These are phyloP conservation scores for Ornithoptera alexandrae DNA, from an alignment of 2,888 invertebrate species.

Conservation along the genomic window DNA sequence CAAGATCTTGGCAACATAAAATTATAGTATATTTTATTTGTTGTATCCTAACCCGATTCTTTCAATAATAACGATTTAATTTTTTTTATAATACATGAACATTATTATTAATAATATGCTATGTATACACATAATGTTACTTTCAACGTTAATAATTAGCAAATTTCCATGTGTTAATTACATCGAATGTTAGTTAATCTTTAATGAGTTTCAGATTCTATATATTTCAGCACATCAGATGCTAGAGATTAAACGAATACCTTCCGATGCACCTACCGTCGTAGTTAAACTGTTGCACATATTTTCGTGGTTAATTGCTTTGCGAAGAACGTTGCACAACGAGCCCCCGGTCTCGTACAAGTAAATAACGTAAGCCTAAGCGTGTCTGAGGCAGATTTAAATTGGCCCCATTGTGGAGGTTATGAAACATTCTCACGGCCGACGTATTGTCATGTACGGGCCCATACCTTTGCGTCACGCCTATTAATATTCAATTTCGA, in stretches of 20 bases:
- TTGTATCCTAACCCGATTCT: too few species aligned
- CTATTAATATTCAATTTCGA: constrained; percentile 38
- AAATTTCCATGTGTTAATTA: not conserved
- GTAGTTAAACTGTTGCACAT: constrained; percentile 7
- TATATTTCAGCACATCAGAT: not conserved
- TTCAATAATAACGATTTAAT: too few species aligned
- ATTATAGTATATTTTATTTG: too few species aligned
- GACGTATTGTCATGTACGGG: constrained; percentile 51
- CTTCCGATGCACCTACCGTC: constrained; percentile 5
- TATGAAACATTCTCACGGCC: constrained; percentile 71
- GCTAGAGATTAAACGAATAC: not conserved
- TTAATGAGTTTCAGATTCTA: not conserved
- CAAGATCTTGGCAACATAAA: too few species aligned
- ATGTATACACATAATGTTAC: not conserved
- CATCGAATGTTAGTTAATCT: not conserved
- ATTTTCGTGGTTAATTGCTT: constrained; percentile 39
- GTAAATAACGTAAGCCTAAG: constrained; percentile 56
- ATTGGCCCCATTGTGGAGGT: constrained; percentile 64
- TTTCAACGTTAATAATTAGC: not conserved
- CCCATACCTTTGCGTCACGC: constrained; percentile 45
- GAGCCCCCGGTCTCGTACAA: constrained; percentile 42
- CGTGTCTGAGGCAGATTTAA: constrained; percentile 60
- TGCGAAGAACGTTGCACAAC: constrained; percentile 46
- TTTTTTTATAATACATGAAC: too few species aligned
- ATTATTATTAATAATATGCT: not conserved